phyloP scores from a whole-genome alignment of 2,888 invertebrate species.

The Oxyteleia sp. region DNA sequence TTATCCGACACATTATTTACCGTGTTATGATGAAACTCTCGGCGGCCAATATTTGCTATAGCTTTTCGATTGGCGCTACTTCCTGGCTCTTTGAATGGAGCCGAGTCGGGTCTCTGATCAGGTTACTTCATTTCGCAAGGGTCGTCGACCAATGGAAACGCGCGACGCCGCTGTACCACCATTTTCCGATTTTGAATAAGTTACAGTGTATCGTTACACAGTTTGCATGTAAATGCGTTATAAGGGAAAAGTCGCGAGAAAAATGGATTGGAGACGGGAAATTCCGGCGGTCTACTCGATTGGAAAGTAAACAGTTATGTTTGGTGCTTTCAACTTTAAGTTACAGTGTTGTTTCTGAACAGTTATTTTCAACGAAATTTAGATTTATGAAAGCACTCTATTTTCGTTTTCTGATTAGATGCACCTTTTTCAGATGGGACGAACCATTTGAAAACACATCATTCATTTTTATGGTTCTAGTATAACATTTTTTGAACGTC shows the following conservation, averaged over 20 bases:
- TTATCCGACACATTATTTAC: slow-evolving; percentile 64
- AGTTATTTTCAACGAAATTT: no score
- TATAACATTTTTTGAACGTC: no score
- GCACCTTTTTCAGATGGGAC: no score
- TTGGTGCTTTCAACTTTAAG: no score
- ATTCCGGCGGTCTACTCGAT: neutral
- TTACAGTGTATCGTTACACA: slow-evolving; percentile 1
- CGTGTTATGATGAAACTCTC: slow-evolving; percentile 54
- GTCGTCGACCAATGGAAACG: neutral
- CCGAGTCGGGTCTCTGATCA: slow-evolving; percentile 1
- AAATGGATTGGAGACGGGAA: neutral
- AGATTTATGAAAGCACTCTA: no score
- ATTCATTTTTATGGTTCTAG: no score
- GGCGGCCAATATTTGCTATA: slow-evolving; percentile 51
- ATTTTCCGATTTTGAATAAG: slow-evolving; percentile 7
- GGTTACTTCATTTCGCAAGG: slow-evolving; percentile 26
- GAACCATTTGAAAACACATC: no score
- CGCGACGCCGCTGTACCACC: neutral
- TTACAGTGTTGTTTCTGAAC: no score
- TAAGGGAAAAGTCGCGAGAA: neutral
- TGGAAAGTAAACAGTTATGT: neutral
- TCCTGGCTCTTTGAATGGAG: slow-evolving; percentile 12
- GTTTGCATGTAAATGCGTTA: slow-evolving; percentile 17
- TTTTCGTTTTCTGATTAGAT: no score
- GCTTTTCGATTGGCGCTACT: slow-evolving; percentile 42